Conservation (phyloP, 2,113 vertebrate species). For the Xiphophorus maculatus region DNA sequence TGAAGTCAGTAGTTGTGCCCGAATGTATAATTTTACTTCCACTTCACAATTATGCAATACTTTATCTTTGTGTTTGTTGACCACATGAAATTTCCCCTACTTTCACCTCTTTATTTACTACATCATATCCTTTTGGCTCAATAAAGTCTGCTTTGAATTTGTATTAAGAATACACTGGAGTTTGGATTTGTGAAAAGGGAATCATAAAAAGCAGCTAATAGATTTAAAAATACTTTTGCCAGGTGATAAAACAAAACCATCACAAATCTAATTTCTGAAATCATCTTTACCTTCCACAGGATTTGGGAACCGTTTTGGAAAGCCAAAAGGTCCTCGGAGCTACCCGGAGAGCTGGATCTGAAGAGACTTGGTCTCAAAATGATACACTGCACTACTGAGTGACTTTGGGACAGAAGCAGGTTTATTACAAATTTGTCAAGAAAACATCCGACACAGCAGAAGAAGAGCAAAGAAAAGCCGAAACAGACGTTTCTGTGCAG, state of each 20-base stretch:
- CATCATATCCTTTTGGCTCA: too few species aligned
- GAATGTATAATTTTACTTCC: too few species aligned
- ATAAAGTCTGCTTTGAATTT: too few species aligned
- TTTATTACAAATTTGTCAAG: slow-evolving; percentile 11
- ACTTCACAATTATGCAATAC: too few species aligned
- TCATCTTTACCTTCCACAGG: slow-evolving; percentile 71
- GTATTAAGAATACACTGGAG: too few species aligned
- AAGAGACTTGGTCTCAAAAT: neutral
- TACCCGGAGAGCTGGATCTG: slow-evolving; percentile 87
- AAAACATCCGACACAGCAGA: neutral
- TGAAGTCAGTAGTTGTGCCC: too few species aligned
- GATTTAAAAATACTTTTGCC: neutral
- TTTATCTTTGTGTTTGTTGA: too few species aligned
- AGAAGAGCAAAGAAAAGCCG: neutral
- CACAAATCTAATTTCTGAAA: neutral
- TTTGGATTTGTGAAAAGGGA: too few species aligned
- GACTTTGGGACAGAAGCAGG: slow-evolving; percentile 1
- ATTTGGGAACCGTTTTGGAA: slow-evolving; percentile 90
- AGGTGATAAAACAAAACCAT: neutral
- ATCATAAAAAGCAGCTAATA: too few species aligned
- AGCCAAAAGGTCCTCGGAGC: slow-evolving; percentile 92
- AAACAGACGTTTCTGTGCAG: slow-evolving; percentile 1
- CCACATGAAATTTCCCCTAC: too few species aligned
- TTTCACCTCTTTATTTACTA: too few species aligned
- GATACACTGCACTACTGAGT: neutral